Evolutionary conservation across 2,888 invertebrate genomes (phyloP).

Genomic region (Cancer borealis): DNA sequence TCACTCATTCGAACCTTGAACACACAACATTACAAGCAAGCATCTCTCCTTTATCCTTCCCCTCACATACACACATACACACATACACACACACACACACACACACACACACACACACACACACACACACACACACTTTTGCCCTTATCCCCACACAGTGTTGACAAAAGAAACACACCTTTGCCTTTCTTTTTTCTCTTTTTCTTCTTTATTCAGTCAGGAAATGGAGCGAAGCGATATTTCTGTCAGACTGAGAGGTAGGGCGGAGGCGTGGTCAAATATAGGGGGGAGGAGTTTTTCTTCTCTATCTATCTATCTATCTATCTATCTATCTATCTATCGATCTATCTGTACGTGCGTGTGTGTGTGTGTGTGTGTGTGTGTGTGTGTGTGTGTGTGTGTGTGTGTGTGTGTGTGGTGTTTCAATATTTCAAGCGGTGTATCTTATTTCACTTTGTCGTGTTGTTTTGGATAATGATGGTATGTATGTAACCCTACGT

Average conservation of each 20-base stretch:
- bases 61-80: background rate
- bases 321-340: background rate
- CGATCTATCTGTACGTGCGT: background rate
- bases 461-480: background rate
- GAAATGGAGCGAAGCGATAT: background rate
- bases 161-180: background rate
- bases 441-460: background rate
- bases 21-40: background rate
- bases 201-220: background rate
- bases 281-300: background rate
- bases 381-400: no score
- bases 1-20: background rate
- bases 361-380: no score
- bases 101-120: background rate
- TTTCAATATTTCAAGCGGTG: background rate
- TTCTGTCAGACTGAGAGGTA: background rate
- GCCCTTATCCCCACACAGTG: background rate
- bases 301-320: conserved; percentile 1
- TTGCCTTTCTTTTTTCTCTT: background rate
- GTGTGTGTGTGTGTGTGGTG: no score
- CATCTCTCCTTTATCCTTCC: background rate
- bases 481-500: background rate
- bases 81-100: background rate
- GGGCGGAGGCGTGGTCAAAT: background rate
- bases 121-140: background rate